Percentiles rank a stretch among this genome's conserved stretches.
phyloP scores from a whole-genome alignment of 2,888 invertebrate species.

The Helleia helle region DNA sequence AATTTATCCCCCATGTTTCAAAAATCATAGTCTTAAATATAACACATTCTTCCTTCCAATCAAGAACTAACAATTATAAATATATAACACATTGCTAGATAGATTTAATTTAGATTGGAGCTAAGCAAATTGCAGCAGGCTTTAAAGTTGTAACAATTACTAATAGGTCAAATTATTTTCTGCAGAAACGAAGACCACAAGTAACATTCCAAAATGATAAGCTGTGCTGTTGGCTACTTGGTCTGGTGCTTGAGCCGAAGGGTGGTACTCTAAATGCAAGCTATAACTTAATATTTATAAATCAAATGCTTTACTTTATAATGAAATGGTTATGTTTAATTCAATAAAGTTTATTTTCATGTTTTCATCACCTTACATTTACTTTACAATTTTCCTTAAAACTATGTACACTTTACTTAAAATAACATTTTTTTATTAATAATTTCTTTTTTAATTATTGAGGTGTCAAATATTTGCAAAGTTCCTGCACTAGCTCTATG shows the following conservation, averaged over 20 bases:
- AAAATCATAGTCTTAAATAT: no score
- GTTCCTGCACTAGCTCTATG: conserved; percentile 38
- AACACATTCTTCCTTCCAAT: no score
- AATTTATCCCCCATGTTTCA: no score
- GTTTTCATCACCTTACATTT: conserved; percentile 50
- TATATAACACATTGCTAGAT: no score
- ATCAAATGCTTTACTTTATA: conserved; percentile 38
- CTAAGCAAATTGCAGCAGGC: no score
- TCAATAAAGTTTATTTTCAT: conserved; percentile 68
- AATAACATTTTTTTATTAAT: conserved; percentile 10
- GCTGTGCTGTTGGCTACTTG: conserved; percentile 17
- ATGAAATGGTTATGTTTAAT: conserved; percentile 53
- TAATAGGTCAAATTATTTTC: conserved; percentile 47
- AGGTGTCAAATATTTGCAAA: conserved; percentile 41
- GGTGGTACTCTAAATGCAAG: conserved; percentile 17
- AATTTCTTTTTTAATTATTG: conserved; percentile 11
- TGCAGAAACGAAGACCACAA: conserved; percentile 65
- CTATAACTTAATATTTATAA: conserved; percentile 45
- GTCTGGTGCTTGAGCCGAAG: conserved; percentile 15
- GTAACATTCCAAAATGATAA: conserved; percentile 68
- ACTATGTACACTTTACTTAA: conserved; percentile 7
- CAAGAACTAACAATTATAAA: no score
- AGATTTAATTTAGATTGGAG: no score
- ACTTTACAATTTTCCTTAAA: conserved; percentile 8
- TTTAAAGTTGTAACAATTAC: conserved; percentile 9